Base-by-base conservation (phyloP, 2,797 vertebrate genomes). In the Pteronotus mesoamericanus region DNA sequence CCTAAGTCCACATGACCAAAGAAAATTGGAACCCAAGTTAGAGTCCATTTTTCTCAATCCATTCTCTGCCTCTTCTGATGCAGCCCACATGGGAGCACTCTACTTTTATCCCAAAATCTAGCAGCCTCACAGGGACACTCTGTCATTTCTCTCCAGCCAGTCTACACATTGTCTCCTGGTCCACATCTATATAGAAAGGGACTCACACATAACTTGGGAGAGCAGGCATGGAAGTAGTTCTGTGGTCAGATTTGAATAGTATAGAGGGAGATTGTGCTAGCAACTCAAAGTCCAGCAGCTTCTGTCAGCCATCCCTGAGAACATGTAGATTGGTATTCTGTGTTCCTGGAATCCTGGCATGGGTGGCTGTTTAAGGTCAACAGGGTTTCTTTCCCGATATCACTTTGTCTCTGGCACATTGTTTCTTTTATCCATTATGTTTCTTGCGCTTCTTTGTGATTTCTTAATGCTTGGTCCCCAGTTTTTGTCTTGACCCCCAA, bases 361-460 rank as follows among this genome's bases (percentile, higher is more conserved):
- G 0, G 2, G 37, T 16, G 42, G 19, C 51, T 64, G 15, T 57
- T 72, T 57, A 34, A 32, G 21, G 34, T 64, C 34, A 26, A 1
- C 53, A 64, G 39, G 68, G 14, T 59, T 86, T 84, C 7, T 4
- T 83, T 95, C 88, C 77, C 34, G 71, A 0, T 51, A 46, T 75
- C 34, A n/a, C 59, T 89, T 84, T 85, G 55, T 71, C 94, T 71
- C 46, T 90, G 83, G 9, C 48, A 78, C 55, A 8, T 78, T 42
- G 34, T 79, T 66, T 77, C 86, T 92, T 51, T 75, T 61, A 86
- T 51, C 32, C 71, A 2, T 44, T 82, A 6, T 53, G 22, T 89
- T 22, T 93, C 93, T 95, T 74, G 34, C 89, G 51, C 68, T 75
- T 95, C 37, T 84, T 15, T 78, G 68, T 79, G 59, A 14, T 91